Evolutionary conservation across 2,797 vertebrate genomes (phyloP).

Genomic region (Crocidura indochinensis): DNA sequence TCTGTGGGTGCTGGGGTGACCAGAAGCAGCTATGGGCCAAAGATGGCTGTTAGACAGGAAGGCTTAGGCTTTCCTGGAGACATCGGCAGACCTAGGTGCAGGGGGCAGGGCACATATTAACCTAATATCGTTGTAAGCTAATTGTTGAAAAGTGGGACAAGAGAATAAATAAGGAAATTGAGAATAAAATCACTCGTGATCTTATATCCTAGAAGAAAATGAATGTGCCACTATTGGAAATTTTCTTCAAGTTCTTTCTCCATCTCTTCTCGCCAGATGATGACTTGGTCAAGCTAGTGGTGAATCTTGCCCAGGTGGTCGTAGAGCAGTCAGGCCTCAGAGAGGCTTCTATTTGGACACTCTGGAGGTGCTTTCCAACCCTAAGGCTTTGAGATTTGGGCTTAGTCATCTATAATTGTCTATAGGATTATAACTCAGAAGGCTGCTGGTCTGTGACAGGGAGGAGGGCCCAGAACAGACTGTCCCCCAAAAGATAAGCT

Average conservation of each 20-base stretch:
- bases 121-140: constrained; percentile 22
- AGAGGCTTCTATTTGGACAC: constrained; percentile 48
- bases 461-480: not conserved
- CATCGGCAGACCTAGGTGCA: not conserved
- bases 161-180: constrained; percentile 9
- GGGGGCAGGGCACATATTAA: not conserved
- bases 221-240: not conserved
- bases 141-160: constrained; percentile 40
- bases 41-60: not conserved
- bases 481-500: too few relatives aligned
- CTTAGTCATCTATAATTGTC: constrained; percentile 35
- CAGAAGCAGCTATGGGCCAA: not conserved
- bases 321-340: constrained; percentile 64
- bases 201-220: constrained; percentile 62
- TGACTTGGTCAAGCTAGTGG: not conserved
- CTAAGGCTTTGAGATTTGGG: not conserved
- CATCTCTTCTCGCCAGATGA: constrained; percentile 37
- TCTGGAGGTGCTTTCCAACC: constrained; percentile 53
- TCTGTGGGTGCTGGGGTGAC: too few relatives aligned
- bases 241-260: constrained; percentile 53
- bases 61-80: not conserved
- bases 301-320: constrained; percentile 39
- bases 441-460: too few relatives aligned
- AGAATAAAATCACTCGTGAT: constrained; percentile 47
- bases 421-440: constrained; percentile 14